phyloP scores from a whole-genome alignment of 2,113 vertebrate genomes.

The Thermophis baileyi region DNA sequence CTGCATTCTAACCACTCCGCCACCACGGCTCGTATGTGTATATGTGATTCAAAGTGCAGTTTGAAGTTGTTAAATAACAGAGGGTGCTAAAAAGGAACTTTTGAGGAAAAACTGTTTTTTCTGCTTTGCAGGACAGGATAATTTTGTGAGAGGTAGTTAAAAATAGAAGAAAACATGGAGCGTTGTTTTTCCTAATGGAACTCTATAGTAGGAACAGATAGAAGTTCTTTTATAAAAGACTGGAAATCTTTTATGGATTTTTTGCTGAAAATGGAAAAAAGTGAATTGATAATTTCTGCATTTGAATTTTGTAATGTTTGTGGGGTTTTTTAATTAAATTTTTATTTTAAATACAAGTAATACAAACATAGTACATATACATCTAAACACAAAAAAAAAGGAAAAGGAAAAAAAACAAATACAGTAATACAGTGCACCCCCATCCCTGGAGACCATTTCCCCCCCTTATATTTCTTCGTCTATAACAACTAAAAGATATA shows the following conservation, averaged over 20 bases:
- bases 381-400: no score
- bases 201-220: background rate
- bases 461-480: no score
- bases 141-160: background rate
- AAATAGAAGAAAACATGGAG: background rate
- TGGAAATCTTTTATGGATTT: background rate
- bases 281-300: background rate
- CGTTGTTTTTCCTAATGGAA: background rate
- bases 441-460: no score
- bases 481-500: no score
- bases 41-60: background rate
- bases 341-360: no score
- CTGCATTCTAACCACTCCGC: no score
- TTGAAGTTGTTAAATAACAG: background rate
- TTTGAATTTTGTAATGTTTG: background rate
- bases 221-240: background rate
- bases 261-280: background rate
- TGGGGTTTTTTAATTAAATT: no score
- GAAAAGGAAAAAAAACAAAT: no score
- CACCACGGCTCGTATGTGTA: no score
- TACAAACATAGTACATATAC: no score
- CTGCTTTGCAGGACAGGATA: background rate
- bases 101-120: slow-evolving; percentile 3
- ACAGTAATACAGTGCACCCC: no score
- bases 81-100: background rate